Conservation (phyloP, 2,888 invertebrate genomes). For the Rambutsinella grinnellia region DNA sequence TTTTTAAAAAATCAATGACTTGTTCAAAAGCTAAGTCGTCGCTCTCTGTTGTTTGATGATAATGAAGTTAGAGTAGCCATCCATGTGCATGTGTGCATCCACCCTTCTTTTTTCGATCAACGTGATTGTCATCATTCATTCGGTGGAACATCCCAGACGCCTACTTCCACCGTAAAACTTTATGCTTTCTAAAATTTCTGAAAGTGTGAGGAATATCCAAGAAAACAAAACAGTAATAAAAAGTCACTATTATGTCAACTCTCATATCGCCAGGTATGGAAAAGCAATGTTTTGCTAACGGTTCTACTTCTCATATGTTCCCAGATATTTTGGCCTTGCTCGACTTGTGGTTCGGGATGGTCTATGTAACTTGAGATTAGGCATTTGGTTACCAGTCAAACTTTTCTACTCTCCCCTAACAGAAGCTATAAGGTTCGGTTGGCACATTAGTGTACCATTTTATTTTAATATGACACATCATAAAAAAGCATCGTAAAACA, state of each 20-base stretch:
- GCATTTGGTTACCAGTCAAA: conserved; percentile 39
- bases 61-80: conserved; percentile 52
- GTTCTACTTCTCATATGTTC: no score
- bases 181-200: no score
- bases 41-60: conserved; percentile 40
- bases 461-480: no score
- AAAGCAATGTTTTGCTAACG: no score
- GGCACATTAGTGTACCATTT: conserved; percentile 10
- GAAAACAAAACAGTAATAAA: no score
- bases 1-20: conserved; percentile 47
- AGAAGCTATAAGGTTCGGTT: neutral
- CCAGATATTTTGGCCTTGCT: neutral
- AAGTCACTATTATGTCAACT: no score
- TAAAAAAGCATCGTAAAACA: no score
- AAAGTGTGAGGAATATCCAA: no score
- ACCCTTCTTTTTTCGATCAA: conserved; percentile 50
- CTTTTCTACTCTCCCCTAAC: neutral
- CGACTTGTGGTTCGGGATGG: conserved; percentile 36
- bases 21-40: conserved; percentile 17
- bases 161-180: no score
- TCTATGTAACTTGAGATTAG: conserved; percentile 45
- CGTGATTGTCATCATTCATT: conserved; percentile 46
- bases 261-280: no score
- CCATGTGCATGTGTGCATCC: conserved; percentile 44
- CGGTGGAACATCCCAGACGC: no score